A percentile compares a stretch with the other conserved stretches of the same genome.
Conservation (phyloP, 2,888 invertebrate species). For the Psococerastis gibbosa region DNA sequence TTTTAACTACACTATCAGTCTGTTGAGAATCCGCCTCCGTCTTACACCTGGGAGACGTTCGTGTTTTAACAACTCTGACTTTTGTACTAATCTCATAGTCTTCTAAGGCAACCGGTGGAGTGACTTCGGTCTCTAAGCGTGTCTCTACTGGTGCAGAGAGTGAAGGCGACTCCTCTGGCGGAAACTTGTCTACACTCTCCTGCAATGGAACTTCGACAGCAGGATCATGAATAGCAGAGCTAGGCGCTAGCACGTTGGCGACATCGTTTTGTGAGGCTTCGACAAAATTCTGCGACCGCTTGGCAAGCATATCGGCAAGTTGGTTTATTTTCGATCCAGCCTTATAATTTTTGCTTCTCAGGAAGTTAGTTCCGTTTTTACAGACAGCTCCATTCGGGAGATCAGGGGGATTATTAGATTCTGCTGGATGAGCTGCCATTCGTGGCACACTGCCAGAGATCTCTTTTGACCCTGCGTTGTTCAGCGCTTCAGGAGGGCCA, state of each 20-base stretch:
- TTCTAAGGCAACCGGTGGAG: background rate
- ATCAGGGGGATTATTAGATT: too few species aligned
- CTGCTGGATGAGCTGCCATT: too few species aligned
- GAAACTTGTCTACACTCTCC: background rate
- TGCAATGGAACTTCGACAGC: background rate
- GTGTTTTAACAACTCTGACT: background rate
- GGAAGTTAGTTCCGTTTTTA: background rate
- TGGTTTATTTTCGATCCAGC: conserved; percentile 9
- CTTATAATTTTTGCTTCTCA: conserved; percentile 3
- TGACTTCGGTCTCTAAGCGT: background rate
- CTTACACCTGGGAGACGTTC: conserved; percentile 5
- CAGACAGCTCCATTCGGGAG: background rate
- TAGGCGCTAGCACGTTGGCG: background rate
- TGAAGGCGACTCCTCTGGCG: background rate
- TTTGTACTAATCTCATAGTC: conserved; percentile 6
- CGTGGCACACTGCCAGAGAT: too few species aligned
- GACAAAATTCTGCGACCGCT: conserved; percentile 3
- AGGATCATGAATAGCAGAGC: too few species aligned
- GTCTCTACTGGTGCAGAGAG: background rate
- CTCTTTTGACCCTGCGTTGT: too few species aligned
- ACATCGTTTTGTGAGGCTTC: conserved; percentile 1
- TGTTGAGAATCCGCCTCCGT: background rate
- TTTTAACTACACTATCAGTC: background rate
- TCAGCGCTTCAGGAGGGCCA: too few species aligned
- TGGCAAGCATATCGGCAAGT: conserved; percentile 9